These are phyloP conservation scores for Ectemnius continuus DNA, from an alignment of 2,888 invertebrate genomes.

Conservation along the genomic window DNA sequence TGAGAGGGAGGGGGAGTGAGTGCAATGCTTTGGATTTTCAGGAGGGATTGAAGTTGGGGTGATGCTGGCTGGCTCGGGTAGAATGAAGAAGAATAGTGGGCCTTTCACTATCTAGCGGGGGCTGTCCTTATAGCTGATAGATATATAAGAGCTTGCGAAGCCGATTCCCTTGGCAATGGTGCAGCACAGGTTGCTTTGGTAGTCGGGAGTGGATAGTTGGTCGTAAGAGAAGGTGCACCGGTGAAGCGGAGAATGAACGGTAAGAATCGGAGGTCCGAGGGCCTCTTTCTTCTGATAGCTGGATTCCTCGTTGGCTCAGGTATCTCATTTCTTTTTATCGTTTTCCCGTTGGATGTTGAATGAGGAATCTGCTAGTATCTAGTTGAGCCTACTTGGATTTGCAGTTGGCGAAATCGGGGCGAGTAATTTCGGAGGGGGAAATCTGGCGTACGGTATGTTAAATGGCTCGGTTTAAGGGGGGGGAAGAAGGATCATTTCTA, in stretches of 20 bases:
- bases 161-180: conserved; percentile 30
- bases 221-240: background rate
- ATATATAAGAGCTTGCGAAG: conserved; percentile 40
- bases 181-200: background rate
- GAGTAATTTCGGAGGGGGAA: background rate
- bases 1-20: too few relatives aligned
- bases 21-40: background rate
- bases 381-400: too few relatives aligned
- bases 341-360: too few relatives aligned
- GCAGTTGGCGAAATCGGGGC: background rate
- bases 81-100: background rate
- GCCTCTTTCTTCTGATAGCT: too few relatives aligned
- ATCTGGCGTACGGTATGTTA: conserved; percentile 35
- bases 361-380: too few relatives aligned
- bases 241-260: background rate
- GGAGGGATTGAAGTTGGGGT: conserved; percentile 28
- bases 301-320: too few relatives aligned
- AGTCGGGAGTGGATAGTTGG: conserved; percentile 8
- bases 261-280: too few relatives aligned
- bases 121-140: conserved; percentile 45
- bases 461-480: background rate
- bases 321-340: too few relatives aligned
- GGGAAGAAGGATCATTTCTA: too few relatives aligned
- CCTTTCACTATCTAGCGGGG: conserved; percentile 58
- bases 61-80: conserved; percentile 10